phyloP scores from a whole-genome alignment of 2,888 invertebrate species.

The Anoplius nigerrimus region DNA sequence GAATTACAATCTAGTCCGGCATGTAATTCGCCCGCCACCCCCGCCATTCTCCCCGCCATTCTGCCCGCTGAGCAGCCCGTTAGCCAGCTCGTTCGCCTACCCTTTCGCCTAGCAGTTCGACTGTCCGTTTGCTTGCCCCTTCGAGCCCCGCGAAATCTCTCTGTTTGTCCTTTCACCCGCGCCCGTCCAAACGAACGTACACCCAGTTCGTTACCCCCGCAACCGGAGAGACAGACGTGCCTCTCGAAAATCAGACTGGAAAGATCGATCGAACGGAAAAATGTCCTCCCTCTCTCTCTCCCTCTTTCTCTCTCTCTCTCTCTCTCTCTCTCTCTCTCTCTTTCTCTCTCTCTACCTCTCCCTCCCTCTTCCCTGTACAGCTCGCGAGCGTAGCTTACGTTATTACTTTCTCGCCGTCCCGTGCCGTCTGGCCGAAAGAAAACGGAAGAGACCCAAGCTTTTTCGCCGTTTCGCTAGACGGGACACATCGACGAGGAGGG shows the following conservation, averaged over 20 bases:
- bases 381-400: no score
- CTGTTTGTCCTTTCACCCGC: not conserved
- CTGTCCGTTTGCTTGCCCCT: no score
- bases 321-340: not conserved
- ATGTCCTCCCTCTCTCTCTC: slow-evolving; percentile 6
- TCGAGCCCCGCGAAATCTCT: no score
- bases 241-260: slow-evolving; percentile 36
- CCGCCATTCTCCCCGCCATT: no score
- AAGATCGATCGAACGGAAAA: slow-evolving; percentile 35
- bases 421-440: no score
- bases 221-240: slow-evolving; percentile 27
- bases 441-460: no score
- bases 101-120: no score
- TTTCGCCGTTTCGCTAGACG: not conserved
- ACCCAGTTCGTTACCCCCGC: slow-evolving; percentile 25
- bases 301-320: not conserved
- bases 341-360: not conserved
- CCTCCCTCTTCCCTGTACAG: not conserved
- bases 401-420: no score
- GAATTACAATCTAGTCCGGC: no score
- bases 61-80: no score
- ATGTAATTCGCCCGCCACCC: no score
- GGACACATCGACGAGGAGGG: slow-evolving; percentile 20
- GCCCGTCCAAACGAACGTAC: slow-evolving; percentile 13
- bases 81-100: no score